phyloP scores from a whole-genome alignment of 2,113 vertebrate species.

The Hipposideros armiger region DNA sequence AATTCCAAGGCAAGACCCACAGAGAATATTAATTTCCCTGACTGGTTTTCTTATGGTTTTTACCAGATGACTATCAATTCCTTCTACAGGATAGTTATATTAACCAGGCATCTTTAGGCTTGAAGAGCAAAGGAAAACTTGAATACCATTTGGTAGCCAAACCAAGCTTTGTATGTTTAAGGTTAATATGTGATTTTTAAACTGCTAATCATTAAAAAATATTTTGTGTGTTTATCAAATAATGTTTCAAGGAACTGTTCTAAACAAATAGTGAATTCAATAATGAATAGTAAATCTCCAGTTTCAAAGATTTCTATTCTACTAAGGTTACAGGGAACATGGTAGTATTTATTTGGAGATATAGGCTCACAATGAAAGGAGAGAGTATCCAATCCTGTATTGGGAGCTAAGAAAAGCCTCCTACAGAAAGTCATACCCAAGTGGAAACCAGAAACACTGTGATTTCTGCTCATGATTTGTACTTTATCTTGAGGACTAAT shows the following conservation, averaged over 20 bases:
- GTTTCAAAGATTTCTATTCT: not conserved
- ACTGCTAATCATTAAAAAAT: not conserved
- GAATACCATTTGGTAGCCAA: not conserved
- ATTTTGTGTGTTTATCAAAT: not conserved
- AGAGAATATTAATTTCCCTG: constrained; percentile 22
- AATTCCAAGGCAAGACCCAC: not conserved
- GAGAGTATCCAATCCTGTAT: not conserved
- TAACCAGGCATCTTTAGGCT: not conserved
- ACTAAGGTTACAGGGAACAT: not conserved
- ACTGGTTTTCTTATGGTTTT: constrained; percentile 10
- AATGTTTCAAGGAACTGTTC: not conserved
- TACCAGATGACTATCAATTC: not conserved
- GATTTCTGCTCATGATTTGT: not conserved
- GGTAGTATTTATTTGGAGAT: not conserved
- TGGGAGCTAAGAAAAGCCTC: not conserved
- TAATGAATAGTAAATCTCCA: not conserved
- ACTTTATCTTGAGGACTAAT: not conserved
- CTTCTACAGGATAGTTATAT: not conserved
- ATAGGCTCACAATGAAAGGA: not conserved
- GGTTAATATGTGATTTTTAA: not conserved
- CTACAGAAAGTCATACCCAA: not conserved
- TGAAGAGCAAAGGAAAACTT: not conserved
- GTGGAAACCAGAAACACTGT: not conserved
- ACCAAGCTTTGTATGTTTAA: not conserved
- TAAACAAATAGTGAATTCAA: not conserved